These are phyloP conservation scores for Alviniconcha marisindica DNA, from an alignment of 1,140 invertebrate species.

Conservation along the genomic window DNA sequence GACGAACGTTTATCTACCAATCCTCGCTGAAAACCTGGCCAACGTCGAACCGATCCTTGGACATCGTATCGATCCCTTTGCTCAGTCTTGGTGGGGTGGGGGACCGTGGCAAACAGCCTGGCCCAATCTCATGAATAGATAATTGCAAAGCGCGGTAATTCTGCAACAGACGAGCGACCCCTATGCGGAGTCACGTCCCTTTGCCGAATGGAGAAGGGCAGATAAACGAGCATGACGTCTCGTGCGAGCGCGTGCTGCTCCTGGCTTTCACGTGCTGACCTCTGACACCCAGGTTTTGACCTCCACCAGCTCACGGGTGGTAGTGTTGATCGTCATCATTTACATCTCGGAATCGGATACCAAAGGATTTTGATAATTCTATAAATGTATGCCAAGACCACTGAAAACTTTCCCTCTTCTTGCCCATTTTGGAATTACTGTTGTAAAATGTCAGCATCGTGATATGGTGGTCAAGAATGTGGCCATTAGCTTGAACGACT, in stretches of 20 bases:
- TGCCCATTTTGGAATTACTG: too few species aligned
- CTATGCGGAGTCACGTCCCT: slow-evolving; percentile 40
- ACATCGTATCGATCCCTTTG: neutral
- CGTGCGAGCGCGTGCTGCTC: slow-evolving; percentile 17
- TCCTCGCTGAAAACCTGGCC: too few species aligned
- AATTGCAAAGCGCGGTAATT: slow-evolving; percentile 42
- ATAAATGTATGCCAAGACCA: too few species aligned
- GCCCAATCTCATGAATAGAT: slow-evolving; percentile 43
- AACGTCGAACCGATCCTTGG: neutral
- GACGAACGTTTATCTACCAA: too few species aligned
- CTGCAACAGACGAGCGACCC: slow-evolving; percentile 32
- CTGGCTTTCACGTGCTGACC: slow-evolving; percentile 38
- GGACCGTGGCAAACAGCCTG: slow-evolving; percentile 31
- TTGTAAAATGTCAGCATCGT: too few species aligned
- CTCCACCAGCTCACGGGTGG: neutral
- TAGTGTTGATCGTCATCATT: too few species aligned
- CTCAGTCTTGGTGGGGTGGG: neutral
- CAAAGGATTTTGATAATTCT: too few species aligned
- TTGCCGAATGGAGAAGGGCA: slow-evolving; percentile 38
- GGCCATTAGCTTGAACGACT: too few species aligned
- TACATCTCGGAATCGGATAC: too few species aligned
- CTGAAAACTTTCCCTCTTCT: too few species aligned
- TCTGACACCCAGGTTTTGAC: slow-evolving; percentile 19
- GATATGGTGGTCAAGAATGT: too few species aligned
- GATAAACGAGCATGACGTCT: slow-evolving; percentile 40